Percentiles rank a stretch among this genome's conserved stretches.
Evolutionary conservation across 2,888 invertebrate species (phyloP).

Genomic region (Caenorhabditis uteleia): DNA sequence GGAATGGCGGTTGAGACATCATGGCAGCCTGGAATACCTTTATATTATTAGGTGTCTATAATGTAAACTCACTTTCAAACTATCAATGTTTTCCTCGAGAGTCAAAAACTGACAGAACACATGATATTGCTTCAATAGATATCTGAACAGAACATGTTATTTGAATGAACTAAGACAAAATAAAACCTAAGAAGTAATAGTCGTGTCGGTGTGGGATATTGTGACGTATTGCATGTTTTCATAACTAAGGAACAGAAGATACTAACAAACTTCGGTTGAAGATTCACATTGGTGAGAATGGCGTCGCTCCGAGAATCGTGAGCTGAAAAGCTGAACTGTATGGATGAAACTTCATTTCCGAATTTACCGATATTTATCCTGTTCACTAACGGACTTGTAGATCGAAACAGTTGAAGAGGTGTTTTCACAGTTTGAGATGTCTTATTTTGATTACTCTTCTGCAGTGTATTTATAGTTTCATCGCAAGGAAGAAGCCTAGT

Average conservation of each 20-base stretch:
- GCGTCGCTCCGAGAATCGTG: too few relatives aligned
- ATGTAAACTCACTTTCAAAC: constrained; percentile 40
- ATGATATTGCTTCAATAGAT: constrained; percentile 50
- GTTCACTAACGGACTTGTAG: constrained; percentile 48
- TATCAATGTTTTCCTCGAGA: constrained; percentile 37
- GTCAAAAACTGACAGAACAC: constrained; percentile 43
- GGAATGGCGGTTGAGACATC: constrained; percentile 42
- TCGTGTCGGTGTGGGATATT: constrained; percentile 45
- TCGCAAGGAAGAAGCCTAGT: constrained; percentile 43
- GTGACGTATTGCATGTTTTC: constrained; percentile 34
- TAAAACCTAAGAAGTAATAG: constrained; percentile 42
- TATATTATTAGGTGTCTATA: too few relatives aligned
- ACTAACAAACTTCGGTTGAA: constrained; percentile 43
- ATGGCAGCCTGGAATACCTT: constrained; percentile 11
- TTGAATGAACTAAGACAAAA: not conserved
- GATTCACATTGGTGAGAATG: constrained; percentile 15
- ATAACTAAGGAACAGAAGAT: constrained; percentile 44
- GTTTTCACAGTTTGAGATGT: constrained; percentile 40
- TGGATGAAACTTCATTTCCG: too few relatives aligned
- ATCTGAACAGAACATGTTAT: constrained; percentile 19
- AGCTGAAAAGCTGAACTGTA: not conserved
- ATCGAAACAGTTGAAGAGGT: constrained; percentile 50
- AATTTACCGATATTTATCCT: constrained; percentile 36
- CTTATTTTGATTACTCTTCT: constrained; percentile 6
- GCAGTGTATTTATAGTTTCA: constrained; percentile 5